Evolutionary conservation across 2,888 invertebrate species (phyloP).

Genomic region (Drosophila parthenogenetica): DNA sequence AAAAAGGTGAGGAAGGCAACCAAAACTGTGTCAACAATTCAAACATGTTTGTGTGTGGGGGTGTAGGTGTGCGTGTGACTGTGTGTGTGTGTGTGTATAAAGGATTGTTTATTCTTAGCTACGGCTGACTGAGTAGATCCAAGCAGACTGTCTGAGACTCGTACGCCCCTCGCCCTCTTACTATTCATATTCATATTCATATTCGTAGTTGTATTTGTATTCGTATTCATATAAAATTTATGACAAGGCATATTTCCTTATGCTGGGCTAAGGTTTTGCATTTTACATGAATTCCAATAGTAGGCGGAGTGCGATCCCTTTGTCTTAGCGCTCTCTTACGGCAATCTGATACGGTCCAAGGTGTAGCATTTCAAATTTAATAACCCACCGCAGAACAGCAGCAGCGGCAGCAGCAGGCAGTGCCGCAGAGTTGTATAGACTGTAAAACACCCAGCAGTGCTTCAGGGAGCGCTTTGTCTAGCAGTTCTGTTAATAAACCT

Average conservation of each 20-base stretch:
- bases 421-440: background rate
- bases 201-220: conserved; percentile 37
- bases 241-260: conserved; percentile 76
- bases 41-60: conserved; percentile 25
- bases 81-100: conserved; percentile 38
- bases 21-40: conserved; percentile 72
- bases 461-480: no score
- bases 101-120: conserved; percentile 67
- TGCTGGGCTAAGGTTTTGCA: conserved; percentile 67
- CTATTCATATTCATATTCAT: conserved; percentile 20
- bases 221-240: conserved; percentile 70
- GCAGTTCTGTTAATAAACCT: background rate
- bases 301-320: conserved; percentile 44
- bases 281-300: conserved; percentile 70
- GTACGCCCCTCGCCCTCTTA: background rate
- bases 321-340: conserved; percentile 65
- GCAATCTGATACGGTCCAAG: conserved; percentile 74
- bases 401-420: conserved; percentile 16
- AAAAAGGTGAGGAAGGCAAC: conserved; percentile 11
- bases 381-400: conserved; percentile 58
- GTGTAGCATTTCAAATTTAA: conserved; percentile 79
- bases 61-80: conserved; percentile 14
- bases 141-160: conserved; percentile 35
- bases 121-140: conserved; percentile 34
- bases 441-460: background rate